phyloP scores from a whole-genome alignment of 1,140 invertebrate genomes.

The Procambarus clarkii region DNA sequence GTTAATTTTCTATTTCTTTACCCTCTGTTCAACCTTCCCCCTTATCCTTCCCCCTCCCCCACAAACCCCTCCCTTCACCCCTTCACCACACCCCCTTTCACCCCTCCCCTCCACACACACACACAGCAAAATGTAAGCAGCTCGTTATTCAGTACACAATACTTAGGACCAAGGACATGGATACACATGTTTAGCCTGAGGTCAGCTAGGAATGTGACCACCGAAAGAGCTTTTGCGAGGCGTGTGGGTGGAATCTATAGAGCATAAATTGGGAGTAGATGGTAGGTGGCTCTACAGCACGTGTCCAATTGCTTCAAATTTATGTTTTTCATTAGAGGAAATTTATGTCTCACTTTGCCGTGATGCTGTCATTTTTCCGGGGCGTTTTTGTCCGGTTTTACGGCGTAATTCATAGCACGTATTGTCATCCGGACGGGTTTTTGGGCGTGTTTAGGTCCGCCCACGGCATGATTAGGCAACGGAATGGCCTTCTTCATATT shows the following conservation, averaged over 20 bases:
- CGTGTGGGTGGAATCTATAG: neutral
- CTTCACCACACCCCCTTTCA: no score
- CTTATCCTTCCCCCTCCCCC: no score
- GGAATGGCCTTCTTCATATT: slow-evolving; percentile 40
- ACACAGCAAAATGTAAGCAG: no score
- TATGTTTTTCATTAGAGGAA: slow-evolving; percentile 50
- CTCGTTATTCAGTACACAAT: no score
- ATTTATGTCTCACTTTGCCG: slow-evolving; percentile 26
- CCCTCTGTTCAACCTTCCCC: no score
- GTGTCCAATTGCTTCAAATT: slow-evolving; percentile 33
- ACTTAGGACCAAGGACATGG: no score
- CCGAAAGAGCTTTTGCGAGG: neutral
- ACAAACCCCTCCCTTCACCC: no score
- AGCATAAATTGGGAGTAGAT: slow-evolving; percentile 20
- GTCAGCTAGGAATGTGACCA: neutral
- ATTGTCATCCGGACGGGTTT: slow-evolving; percentile 7
- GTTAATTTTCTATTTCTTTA: no score
- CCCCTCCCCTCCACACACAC: no score
- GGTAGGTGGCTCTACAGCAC: slow-evolving; percentile 17
- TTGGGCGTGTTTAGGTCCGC: slow-evolving; percentile 32
- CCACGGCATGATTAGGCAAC: slow-evolving; percentile 31
- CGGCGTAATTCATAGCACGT: slow-evolving; percentile 28
- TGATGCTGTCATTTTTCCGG: slow-evolving; percentile 26
- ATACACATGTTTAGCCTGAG: no score
- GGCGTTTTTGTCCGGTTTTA: slow-evolving; percentile 19